Conservation (phyloP, 2,888 invertebrate species). For the Nomada goodeniana region DNA sequence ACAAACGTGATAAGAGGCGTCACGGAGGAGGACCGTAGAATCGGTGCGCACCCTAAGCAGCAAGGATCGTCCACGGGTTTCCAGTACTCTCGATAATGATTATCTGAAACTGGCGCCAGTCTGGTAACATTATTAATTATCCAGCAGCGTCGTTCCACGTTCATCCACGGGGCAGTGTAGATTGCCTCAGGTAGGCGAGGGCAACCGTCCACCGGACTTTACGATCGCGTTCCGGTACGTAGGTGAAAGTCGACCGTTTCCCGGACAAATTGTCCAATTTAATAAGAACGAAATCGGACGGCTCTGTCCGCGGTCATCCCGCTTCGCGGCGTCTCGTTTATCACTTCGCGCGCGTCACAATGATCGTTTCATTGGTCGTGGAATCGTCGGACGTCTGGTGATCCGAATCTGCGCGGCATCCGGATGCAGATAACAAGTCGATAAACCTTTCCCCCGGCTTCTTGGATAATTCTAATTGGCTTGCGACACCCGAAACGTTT, state of each 20-base stretch:
- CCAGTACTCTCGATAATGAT: constrained; percentile 71
- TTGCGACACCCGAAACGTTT: not conserved
- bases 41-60: constrained; percentile 14
- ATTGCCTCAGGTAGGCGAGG: no score
- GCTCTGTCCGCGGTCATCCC: constrained; percentile 14
- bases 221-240: no score
- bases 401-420: constrained; percentile 40
- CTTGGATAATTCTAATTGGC: constrained; percentile 19
- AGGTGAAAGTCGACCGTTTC: no score
- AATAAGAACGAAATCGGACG: no score
- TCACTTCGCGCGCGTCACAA: constrained; percentile 32
- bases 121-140: constrained; percentile 76
- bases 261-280: no score
- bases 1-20: constrained; percentile 36
- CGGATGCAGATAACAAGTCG: constrained; percentile 45
- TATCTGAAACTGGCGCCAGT: constrained; percentile 79
- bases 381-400: not conserved
- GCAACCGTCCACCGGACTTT: no score
- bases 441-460: constrained; percentile 17
- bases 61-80: constrained; percentile 34
- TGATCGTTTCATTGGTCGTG: constrained; percentile 35
- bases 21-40: constrained; percentile 27
- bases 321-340: constrained; percentile 11
- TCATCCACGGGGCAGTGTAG: no score
- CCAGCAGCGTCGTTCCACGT: constrained; percentile 42